Evolutionary conservation across 2,113 vertebrate species (phyloP), one percentile per base, ranked within the genome.

Genomic region (Sakesphorus luctuosus): DNA sequence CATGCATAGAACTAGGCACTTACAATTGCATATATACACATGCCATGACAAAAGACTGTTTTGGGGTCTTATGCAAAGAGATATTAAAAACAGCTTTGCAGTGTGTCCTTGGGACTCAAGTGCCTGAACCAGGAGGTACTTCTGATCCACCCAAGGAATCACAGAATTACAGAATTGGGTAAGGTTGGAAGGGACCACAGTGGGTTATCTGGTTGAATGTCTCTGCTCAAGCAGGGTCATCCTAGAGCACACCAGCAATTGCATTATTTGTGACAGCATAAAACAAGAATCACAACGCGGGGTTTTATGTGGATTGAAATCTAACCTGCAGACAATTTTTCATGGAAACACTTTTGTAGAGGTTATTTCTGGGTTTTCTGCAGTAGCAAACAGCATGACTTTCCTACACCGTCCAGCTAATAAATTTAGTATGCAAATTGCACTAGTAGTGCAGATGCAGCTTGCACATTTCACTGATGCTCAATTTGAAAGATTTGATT

Each of bases 11-110:
- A 4, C 26, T 47, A 44, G 4, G 33, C 17, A 28, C 28, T 90
- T 78, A 55, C 3, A 62, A 58, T 61, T 18, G 18, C 35, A 40
- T 28, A 16, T 10, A 4, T 18, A 23, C 0, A 1, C 9, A 36
- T 35, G 11, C 47, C 9, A 15, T 14, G 3, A 81, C 18, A 52
- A 81, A 86, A 61, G 24, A 26, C 18, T 11, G 10, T 11, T 66
- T 86, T 71, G 29, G 47, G 7, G 26, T 69, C 21, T 44, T 20
- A 58, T 1, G 0, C 11, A 33, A 69, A 77, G 31, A 53, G 7
- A 26, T 14, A n/a, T 9, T 35, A 58, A 73, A 31, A 95, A 29
- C 6, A n/a, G 7, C 28, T 43, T 11, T 49, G 18, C 35, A 74
- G 3, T 4, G 1, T 40, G n/a, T 73, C 11, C 33, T 43, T 58